Evolutionary conservation across 2,113 vertebrate genomes (phyloP).

Genomic region (Emberiza fucata): DNA sequence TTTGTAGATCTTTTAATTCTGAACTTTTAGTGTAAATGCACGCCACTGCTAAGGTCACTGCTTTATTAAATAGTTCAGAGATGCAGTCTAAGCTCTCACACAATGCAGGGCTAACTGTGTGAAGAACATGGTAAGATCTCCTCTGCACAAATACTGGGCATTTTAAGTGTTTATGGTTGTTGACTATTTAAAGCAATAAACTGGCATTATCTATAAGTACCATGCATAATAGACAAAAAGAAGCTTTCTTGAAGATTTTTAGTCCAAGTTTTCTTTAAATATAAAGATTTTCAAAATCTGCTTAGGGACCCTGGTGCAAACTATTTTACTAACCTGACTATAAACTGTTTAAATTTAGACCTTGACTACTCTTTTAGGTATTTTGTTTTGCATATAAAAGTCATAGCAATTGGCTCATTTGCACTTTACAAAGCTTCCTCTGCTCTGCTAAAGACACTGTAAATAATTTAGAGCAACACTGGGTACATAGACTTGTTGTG

Average conservation of each 20-base stretch:
- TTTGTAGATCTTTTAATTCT: not conserved
- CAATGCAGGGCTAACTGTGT: not conserved
- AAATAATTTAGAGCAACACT: constrained; percentile 18
- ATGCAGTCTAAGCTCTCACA: not conserved
- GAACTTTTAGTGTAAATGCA: not conserved
- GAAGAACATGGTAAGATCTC: not conserved
- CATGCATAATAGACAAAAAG: not conserved
- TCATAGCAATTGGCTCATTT: constrained; percentile 1
- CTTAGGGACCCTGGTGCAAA: not conserved
- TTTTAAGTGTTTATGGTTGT: not conserved
- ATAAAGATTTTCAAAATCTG: not conserved
- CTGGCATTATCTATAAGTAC: not conserved
- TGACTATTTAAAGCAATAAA: not conserved
- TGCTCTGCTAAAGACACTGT: not conserved
- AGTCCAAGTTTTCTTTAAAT: not conserved
- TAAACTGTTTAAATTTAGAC: not conserved
- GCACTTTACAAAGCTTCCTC: not conserved
- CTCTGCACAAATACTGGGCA: not conserved
- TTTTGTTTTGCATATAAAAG: constrained; percentile 6
- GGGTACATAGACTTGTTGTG: not conserved
- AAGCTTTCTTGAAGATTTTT: not conserved
- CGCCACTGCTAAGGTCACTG: not conserved
- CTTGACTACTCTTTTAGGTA: not conserved
- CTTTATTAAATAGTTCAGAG: not conserved
- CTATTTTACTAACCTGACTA: not conserved